A percentile compares a stretch with the other conserved stretches of the same genome.
Conservation (phyloP, 2,113 vertebrate genomes). For the Hippocampus barbouri region DNA sequence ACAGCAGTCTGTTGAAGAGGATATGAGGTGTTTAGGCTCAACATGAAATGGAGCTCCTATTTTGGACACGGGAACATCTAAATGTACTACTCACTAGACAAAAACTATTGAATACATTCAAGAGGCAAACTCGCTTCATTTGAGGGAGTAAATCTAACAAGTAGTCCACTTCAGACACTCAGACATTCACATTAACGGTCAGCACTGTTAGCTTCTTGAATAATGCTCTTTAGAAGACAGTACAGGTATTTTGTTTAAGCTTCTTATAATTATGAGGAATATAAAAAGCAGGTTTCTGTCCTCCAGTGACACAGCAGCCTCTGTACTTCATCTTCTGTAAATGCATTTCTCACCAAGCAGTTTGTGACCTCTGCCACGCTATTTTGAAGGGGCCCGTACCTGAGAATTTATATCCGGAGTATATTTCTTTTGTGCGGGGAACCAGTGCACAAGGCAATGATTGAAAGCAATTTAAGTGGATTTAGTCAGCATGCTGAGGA, state of each 20-base stretch:
- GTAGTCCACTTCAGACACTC: not conserved
- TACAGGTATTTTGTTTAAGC: not conserved
- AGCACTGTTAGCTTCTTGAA: not conserved
- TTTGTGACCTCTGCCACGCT: slow-evolving; percentile 56
- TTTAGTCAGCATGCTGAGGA: slow-evolving; percentile 31
- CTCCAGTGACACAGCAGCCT: slow-evolving; percentile 34
- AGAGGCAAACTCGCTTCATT: not conserved
- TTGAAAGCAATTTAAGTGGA: slow-evolving; percentile 40
- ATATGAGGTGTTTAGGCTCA: slow-evolving; percentile 34
- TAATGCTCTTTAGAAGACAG: not conserved
- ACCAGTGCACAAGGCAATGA: slow-evolving; percentile 46
- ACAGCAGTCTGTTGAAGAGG: slow-evolving; percentile 55
- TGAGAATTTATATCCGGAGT: slow-evolving; percentile 60
- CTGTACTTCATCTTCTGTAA: not conserved
- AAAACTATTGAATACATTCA: not conserved
- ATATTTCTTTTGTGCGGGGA: slow-evolving; percentile 40
- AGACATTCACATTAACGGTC: not conserved
- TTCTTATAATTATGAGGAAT: slow-evolving; percentile 24
- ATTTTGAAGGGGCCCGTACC: slow-evolving; percentile 39
- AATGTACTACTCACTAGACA: slow-evolving; percentile 1
- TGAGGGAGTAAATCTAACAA: not conserved
- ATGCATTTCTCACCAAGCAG: slow-evolving; percentile 50
- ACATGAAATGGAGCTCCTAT: slow-evolving; percentile 26
- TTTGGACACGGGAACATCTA: slow-evolving; percentile 12
- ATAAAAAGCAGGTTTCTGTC: slow-evolving; percentile 16